Base-by-base conservation (phyloP, 1,140 invertebrate genomes). In the Caenorhabditis brenneri region DNA sequence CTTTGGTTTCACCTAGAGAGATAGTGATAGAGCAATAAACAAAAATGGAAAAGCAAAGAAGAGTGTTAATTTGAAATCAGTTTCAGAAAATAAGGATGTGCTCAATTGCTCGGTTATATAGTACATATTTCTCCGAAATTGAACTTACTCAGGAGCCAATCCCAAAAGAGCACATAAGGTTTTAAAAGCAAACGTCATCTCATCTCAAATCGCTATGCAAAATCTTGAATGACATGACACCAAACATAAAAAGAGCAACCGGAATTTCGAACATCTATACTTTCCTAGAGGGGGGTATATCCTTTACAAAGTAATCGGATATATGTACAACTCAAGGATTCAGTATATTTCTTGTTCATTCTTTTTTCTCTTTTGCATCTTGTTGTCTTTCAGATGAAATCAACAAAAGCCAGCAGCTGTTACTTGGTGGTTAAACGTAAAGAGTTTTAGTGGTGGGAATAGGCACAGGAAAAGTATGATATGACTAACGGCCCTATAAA, bases 401-500 rank as follows among this genome's bases (percentile, higher is more conserved):
- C 58, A 65, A 65, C 58, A 65, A n/a, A 29, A n/a, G n/a, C 65
- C 12, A 74, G 12, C 65, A 74, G 36, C 65, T 74, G 65, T 42
- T 65, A 29, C 31, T 65, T 33, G 58, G 31, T 10, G 15, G n/a
- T 9, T 12, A 22, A 36, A 39, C 12, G 24, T 27, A 33, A n/a
- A 7, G 36, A 65, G 24, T n/a, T n/a, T n/a, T 24, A 74, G 24
- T 10, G 10, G 10, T 24, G 65, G 33, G 36, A 29, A 15, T 42
- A 39, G n/a, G n/a, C n/a, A n/a, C n/a, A 74, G 58, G 16, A 65
- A 74, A 24, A 74, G 65, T 74, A 27, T 42, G 36, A 74, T n/a
- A n/a, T 74, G 65, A 74, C 65, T 46, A 74, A 74, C 65, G 65
- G 22, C 65, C 65, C 22, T 36, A 74, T 74, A 42, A 74, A 74